Evolutionary conservation across 2,797 vertebrate species (phyloP), one percentile per base, ranked within the genome.

Genomic region (Megaceryle alcyon): DNA sequence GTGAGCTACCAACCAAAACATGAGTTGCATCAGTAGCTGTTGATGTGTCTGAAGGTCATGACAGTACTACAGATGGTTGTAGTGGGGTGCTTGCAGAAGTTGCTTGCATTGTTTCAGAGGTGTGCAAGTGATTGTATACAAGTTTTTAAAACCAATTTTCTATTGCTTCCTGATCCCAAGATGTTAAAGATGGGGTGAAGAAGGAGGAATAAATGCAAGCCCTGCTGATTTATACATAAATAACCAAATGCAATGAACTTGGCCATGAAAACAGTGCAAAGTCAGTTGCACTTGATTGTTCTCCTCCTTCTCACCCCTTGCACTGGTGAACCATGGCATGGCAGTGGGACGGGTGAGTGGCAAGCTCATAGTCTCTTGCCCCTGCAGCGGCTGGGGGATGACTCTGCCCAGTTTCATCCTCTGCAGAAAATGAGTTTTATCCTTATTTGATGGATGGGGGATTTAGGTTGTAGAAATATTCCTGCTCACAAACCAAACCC

Each of bases 341-440:
- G 26, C 0, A 2, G 20, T n/a, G 19, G 54, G 35, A 63, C 25
- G 29, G 9, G 22, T 5, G 1, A 35, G 29, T 10, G 25, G 33
- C 60, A 90, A 79, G 18, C 17, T 79, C 39, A 37, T 0, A 4
- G 15, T 37, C 48, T 68, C 29, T 56, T 49, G 48, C 2, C n/a
- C 23, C 23, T 51, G 41, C 0, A 2, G 49, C 1, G 1, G 22
- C 22, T 85, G 56, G 48, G 56, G 82, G 19, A 63, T 1, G 4
- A 8, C 20, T 70, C 28, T 70, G 21, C 35, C 70, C 20, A 26
- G n/a, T 51, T 63, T 76, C 28, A 9, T 33, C 11, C 8, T 5
- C 28, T 51, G 35, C 56, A 37, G 43, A 48, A 80, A 75, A 37
- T 0, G 2, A 75, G 5, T 57, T 44, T 69, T 60, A 10, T 56